Percentiles rank a stretch among this genome's conserved stretches.
phyloP scores from a whole-genome alignment of 2,888 invertebrate species.

The Gastrophysa polygoni region DNA sequence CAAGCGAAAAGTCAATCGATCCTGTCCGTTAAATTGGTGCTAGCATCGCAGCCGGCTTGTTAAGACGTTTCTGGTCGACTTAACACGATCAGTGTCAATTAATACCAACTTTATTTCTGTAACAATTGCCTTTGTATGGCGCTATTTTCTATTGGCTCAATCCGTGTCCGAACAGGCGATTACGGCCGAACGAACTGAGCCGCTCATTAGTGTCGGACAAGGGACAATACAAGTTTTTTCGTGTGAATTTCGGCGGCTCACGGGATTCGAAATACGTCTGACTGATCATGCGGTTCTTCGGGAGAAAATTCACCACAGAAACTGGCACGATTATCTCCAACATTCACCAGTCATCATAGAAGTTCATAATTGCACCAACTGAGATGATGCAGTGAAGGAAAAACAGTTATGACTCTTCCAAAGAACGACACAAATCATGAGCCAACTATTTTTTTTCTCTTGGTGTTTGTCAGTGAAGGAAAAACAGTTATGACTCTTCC shows the following conservation, averaged over 20 bases:
- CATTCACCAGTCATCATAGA: too few relatives aligned
- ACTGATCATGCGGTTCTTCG: too few relatives aligned
- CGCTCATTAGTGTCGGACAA: slow-evolving; percentile 35
- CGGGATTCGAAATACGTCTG: slow-evolving; percentile 15
- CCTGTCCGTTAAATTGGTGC: slow-evolving; percentile 33
- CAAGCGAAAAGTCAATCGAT: slow-evolving; percentile 27
- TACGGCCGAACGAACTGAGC: slow-evolving; percentile 28
- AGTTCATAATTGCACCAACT: too few relatives aligned
- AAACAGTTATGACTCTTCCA: too few relatives aligned
- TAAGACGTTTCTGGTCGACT: slow-evolving; percentile 48
- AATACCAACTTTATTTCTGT: slow-evolving; percentile 46
- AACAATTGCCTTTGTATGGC: slow-evolving; percentile 49
- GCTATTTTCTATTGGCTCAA: slow-evolving; percentile 48
- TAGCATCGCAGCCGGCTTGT: slow-evolving; percentile 36
- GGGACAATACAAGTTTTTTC: slow-evolving; percentile 1
- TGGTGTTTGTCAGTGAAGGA: too few relatives aligned
- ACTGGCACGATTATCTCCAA: too few relatives aligned
- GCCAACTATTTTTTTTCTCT: too few relatives aligned
- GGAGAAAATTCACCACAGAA: too few relatives aligned
- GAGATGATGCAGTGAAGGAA: too few relatives aligned
- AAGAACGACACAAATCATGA: too few relatives aligned
- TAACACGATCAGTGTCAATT: slow-evolving; percentile 53
- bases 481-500: too few relatives aligned
- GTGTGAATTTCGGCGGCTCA: slow-evolving; percentile 17
- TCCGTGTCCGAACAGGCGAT: slow-evolving; percentile 40